Base-by-base conservation (phyloP, 2,888 invertebrate species). In the Scaptomyza parva region DNA sequence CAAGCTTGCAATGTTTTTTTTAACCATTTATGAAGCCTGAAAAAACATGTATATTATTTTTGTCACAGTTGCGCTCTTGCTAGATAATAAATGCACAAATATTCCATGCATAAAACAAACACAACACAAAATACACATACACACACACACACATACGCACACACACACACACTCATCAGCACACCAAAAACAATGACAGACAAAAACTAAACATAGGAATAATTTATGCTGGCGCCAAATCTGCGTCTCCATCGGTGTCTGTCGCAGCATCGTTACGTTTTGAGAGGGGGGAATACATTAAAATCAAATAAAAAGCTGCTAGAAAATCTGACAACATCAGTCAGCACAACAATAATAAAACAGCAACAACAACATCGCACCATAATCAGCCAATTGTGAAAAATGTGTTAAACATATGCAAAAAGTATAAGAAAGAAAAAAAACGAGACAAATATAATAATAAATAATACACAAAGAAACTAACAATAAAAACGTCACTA, bases 351-450 rank as follows among this genome's bases (percentile, higher is more conserved):
- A 24, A 24, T 24, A 24, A n/a, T n/a, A n/a, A n/a, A n/a, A 39
- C 26, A 35, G 39, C 4, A 40, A 7, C 30, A 70, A 55, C 40
- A 65, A 74, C 24, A 52, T 37, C 51, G 33, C 37, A 20, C 41
- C 47, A 63, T 68, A 71, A 73, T 57, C 71, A 64, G 70, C 47
- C 62, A 71, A 60, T 78, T 71, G 85, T 73, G 60, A 70, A 85
- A 73, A 80, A 85, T 80, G 82, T 80, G 80, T 78, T 80, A 82
- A 85, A 26, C 85, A 82, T 85, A 80, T 85, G 82, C 80, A 76
- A 58, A 76, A 48, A 30, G 24, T 11, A 14, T n/a, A 3, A 37
- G 9, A 17, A 14, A n/a, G 41, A 41, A 9, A 28, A 22, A 26
- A 30, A 26, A 54, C 41, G n/a, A 20, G 22, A 6, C 22, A 24